A percentile compares a stretch with the other conserved stretches of the same genome.
Evolutionary conservation across 2,888 invertebrate species (phyloP).

Genomic region (Pollenia angustigena): DNA sequence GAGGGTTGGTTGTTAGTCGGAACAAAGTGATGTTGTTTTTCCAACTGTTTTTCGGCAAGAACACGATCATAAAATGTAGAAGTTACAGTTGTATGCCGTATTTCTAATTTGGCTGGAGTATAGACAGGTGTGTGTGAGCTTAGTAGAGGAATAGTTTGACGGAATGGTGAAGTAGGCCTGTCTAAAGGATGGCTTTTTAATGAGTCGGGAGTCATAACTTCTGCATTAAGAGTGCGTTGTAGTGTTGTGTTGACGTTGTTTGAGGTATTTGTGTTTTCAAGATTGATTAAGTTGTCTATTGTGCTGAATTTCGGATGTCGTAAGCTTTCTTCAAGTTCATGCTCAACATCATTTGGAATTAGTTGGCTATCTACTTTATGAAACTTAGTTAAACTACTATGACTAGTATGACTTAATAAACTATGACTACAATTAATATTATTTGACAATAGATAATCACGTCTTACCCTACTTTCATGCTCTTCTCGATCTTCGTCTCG

Average conservation of each 20-base stretch:
- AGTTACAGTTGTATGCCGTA: slow-evolving; percentile 84
- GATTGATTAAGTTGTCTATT: slow-evolving; percentile 68
- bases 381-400: slow-evolving; percentile 83
- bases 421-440: slow-evolving; percentile 81
- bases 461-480: slow-evolving; percentile 83
- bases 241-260: slow-evolving; percentile 60
- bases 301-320: slow-evolving; percentile 75
- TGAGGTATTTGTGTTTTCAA: slow-evolving; percentile 74
- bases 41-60: slow-evolving; percentile 82
- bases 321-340: slow-evolving; percentile 62
- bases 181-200: slow-evolving; percentile 68
- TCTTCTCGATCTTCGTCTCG: slow-evolving; percentile 82
- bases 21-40: slow-evolving; percentile 78
- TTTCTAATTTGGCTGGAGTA: slow-evolving; percentile 82
- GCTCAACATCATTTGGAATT: slow-evolving; percentile 76
- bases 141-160: slow-evolving; percentile 75
- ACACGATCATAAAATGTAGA: slow-evolving; percentile 84
- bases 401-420: slow-evolving; percentile 80
- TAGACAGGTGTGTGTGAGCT: slow-evolving; percentile 80
- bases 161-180: slow-evolving; percentile 78
- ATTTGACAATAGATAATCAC: slow-evolving; percentile 83
- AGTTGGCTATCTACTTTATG: slow-evolving; percentile 84
- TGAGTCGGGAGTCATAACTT: slow-evolving; percentile 44
- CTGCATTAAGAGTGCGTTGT: slow-evolving; percentile 64
- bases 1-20: slow-evolving; percentile 75